Evolutionary conservation across 2,888 invertebrate species (phyloP), one percentile per base, ranked within the genome.

Genomic region (Hylaea fasciaria): DNA sequence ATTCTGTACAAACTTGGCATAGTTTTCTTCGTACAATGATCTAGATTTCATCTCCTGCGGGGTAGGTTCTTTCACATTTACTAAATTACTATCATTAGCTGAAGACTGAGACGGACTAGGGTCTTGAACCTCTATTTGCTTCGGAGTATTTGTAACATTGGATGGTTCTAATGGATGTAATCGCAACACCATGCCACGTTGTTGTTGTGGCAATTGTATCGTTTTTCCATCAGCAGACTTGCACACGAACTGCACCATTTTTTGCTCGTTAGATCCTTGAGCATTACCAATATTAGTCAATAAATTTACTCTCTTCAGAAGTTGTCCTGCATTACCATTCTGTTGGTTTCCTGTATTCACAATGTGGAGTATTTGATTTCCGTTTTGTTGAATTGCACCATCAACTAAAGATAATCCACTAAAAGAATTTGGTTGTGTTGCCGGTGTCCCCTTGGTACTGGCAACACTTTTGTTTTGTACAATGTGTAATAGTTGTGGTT

Each of bases 171-270:
- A 87, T 1, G 90, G 90, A 63, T 91, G 93, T 59, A 92, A 71
- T 70, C 92, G 80, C 43, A 92, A 69, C 8, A 93, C 93, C 89
- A 93, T 93, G 66, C 93, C 88, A 69, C 93, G 87, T 66, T 93
- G 93, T 66, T 93, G 93, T 67, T 93, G 90, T 22, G 93, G 90
- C 14, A 94, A 77, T 61, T 93, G 93, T 65, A 94, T 93, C 53
- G 93, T 80, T 82, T 94, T 94, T 10, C 93, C 93, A 70, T 94
- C 94, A 14, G 93, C 87, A 40, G 94, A 94, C 82, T 94, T 94
- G 74, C 94, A 94, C 45, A 94, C 93, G 74, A 94, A 94, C 71
- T 94, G 94, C 28, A 94, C 91, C 90, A 93, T 92, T 77, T 93
- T 93, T 68, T 93, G 92, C 63, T 93, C 93, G 66, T 86, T 91